Base-by-base conservation (phyloP, 2,888 invertebrate species). In the Heteromyza rotundicornis region DNA sequence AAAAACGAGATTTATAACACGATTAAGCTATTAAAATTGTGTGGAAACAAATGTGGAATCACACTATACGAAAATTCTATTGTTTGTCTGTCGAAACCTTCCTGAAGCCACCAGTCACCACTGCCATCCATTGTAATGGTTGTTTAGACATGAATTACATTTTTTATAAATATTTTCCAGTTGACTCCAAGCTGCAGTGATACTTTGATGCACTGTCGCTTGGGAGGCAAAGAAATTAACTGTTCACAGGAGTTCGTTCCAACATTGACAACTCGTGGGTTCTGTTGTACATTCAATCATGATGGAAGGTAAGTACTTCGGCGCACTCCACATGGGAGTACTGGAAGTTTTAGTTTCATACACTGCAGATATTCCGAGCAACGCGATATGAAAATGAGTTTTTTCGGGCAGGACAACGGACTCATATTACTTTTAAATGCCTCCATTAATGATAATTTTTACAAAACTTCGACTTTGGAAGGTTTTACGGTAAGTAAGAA, bases 401-500 rank as follows among this genome's bases (percentile, higher is more conserved):
- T 70, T 20, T 76, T 67, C 59, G 79, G 76, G 0, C 86, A 86
- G 0, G 40, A 71, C 0, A 44, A 73, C 57, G 89, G 90, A 0
- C 76, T 90, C 1, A 78, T 76, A 1, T 74, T 89, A 0, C 68
- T 86, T 0, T 54, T 89, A 3, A 85, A 87, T 53, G 83, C 87
- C 0, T 72, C 84, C 63, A 52, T 84, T 0, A 83, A 86, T 0
- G 89, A 90, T 76, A 87, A 87, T 67, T 85, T 85, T 23, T 87
- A 85, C 65, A 82, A 85, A 0, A 64, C 86, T 0, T 73, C 82
- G n/a, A 78, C 82, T 17, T 75, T 83, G 2, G 66, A 73, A 1
- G 89, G 89, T 1, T 86, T 87, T 75, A 84, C 86, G 71, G 89
- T 87, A 79, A 82, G 82, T 66, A n/a, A 32, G 16, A 32, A 50